Base-by-base conservation (phyloP, 2,888 invertebrate genomes). In the Pinctada fucata region DNA sequence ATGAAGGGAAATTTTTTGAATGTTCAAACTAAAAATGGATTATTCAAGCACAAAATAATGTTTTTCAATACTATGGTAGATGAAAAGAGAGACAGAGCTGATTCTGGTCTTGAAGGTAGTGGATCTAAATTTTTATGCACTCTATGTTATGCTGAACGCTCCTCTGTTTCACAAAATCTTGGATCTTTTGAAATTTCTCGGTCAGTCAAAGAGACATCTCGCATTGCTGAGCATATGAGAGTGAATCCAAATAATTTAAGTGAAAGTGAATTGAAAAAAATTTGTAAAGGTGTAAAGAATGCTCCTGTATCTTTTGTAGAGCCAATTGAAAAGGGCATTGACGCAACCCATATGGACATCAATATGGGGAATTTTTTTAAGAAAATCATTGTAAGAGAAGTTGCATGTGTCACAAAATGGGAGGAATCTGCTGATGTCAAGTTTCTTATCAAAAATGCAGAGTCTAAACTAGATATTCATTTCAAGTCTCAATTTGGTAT, bases 41-140 rank as follows among this genome's bases (percentile, higher is more conserved):
- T 48, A 58, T 13, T 64, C 1, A 5, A n/a, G 3, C 65, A 73
- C 65, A 64, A 73, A 73, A 52, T 47, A 64, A 47, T 47, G 13
- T 73, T 73, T 73, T 73, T 73, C 5, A 65, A 73, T 64, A 52
- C 64, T 48, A 73, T 73, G 73, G 73, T 73, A 8, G 73, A 73
- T 48, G 73, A 73, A 65, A 73, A 73, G n/a, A 45, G 73, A 45
- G 63, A 72, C 13, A 72, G 72, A 47, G 52, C 58, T 50, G 72
- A 72, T 58, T 52, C 58, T 72, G 73, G 73, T 47, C 50, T 73
- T n/a, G 64, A 73, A 48, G 73, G 73, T 64, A 73, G 73, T 65
- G 73, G 73, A 6, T 73, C 73, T 10, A 73, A 48, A 13, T 73
- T 49, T 73, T 65, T 72, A 48, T 73, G 73, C 45, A 73, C 72